These are phyloP conservation scores for Thalassoma bifasciatum DNA, from an alignment of 2,113 vertebrate species.

Conservation along the genomic window DNA sequence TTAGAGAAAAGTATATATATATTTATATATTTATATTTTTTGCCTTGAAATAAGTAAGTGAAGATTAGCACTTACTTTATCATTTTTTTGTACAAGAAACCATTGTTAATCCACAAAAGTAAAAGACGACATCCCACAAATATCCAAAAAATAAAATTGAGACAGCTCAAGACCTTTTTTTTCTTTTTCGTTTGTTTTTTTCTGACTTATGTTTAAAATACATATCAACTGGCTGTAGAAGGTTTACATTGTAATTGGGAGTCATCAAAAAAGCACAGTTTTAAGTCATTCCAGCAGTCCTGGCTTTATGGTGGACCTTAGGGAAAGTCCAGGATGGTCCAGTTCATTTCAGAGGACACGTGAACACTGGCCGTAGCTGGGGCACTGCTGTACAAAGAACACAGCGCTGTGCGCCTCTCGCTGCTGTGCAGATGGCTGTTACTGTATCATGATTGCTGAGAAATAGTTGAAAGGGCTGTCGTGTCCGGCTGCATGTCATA, in stretches of 20 bases:
- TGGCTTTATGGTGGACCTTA: slow-evolving; percentile 58
- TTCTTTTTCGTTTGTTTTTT: slow-evolving; percentile 41
- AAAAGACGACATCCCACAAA: slow-evolving; percentile 76
- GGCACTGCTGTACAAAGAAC: slow-evolving; percentile 20
- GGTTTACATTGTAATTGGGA: slow-evolving; percentile 75
- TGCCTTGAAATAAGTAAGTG: slow-evolving; percentile 66
- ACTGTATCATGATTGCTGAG: slow-evolving; percentile 29
- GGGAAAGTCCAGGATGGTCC: slow-evolving; percentile 45
- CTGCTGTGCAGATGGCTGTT: slow-evolving; percentile 64
- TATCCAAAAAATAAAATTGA: slow-evolving; percentile 72
- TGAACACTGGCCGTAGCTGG: slow-evolving; percentile 34
- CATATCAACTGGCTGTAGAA: slow-evolving; percentile 70
- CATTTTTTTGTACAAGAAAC: slow-evolving; percentile 68
- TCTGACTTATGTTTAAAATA: slow-evolving; percentile 71
- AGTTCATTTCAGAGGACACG: slow-evolving; percentile 31
- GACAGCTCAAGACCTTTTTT: slow-evolving; percentile 69
- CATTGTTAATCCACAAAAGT: slow-evolving; percentile 75
- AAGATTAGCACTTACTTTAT: slow-evolving; percentile 55
- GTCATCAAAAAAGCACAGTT: slow-evolving; percentile 75
- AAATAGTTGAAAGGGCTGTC: neutral
- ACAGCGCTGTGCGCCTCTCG: slow-evolving; percentile 37
- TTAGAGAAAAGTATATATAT: slow-evolving; percentile 44
- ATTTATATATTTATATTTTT: slow-evolving; percentile 55
- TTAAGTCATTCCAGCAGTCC: slow-evolving; percentile 67
- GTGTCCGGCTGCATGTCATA: neutral